A percentile compares a stretch with the other conserved stretches of the same genome.
These are phyloP conservation scores for Epinephelus lanceolatus DNA, from an alignment of 2,113 vertebrate species.

Conservation along the genomic window DNA sequence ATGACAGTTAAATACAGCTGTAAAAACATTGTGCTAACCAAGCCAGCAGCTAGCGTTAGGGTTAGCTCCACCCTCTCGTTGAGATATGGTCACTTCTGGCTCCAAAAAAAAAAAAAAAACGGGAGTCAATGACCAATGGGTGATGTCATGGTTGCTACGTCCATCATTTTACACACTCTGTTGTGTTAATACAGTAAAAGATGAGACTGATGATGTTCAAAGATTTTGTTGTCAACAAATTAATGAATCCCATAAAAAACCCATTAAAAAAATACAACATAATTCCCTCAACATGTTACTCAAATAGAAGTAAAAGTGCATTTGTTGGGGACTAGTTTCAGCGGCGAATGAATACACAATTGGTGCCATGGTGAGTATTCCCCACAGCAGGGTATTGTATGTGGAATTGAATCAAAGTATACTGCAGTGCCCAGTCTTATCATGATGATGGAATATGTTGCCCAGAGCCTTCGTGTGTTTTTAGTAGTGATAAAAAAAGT, in stretches of 20 bases:
- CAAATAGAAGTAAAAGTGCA: neutral
- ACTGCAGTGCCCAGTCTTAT: neutral
- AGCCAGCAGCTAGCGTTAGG: no score
- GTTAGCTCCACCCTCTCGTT: no score
- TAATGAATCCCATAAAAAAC: neutral
- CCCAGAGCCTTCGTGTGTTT: neutral
- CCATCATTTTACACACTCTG: no score
- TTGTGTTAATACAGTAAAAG: neutral
- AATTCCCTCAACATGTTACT: neutral
- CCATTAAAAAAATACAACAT: neutral
- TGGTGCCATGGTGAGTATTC: neutral
- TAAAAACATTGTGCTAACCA: no score
- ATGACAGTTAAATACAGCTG: no score
- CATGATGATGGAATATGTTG: neutral
- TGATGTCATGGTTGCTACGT: no score
- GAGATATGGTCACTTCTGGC: no score
- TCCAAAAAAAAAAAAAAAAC: no score
- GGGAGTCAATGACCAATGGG: no score
- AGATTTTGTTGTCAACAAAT: neutral
- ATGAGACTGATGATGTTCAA: neutral
- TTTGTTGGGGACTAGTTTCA: neutral
- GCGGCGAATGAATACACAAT: neutral
- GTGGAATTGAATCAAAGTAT: neutral
- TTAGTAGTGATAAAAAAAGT: neutral
- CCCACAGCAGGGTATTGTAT: neutral